Percentiles rank a stretch among this genome's conserved stretches.
Conservation (phyloP, 92 coral and sea anemone species). For the Palythoa grandis region DNA sequence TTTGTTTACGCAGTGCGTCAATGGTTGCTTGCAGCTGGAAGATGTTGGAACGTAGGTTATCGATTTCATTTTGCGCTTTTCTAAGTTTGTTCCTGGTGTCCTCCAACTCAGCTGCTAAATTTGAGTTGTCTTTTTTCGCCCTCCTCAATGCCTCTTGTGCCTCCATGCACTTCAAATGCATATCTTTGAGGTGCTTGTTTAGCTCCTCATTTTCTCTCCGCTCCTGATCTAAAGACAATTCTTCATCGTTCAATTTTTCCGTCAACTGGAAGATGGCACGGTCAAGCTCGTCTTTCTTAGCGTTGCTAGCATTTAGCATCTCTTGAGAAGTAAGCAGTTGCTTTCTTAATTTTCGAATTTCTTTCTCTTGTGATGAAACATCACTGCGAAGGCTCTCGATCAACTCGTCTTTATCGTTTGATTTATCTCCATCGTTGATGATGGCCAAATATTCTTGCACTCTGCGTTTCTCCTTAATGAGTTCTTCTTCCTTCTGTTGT, state of each 20-base stretch:
- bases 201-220: slow-evolving; percentile 66
- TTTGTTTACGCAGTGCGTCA: slow-evolving; percentile 71
- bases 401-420: slow-evolving; percentile 73
- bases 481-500: slow-evolving; percentile 70
- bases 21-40: slow-evolving; percentile 67
- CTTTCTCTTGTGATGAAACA: slow-evolving; percentile 71
- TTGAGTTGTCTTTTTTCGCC: slow-evolving; percentile 65
- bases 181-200: slow-evolving; percentile 70
- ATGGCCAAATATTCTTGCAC: slow-evolving; percentile 77
- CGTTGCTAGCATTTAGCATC: slow-evolving; percentile 55
- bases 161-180: slow-evolving; percentile 66
- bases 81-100: slow-evolving; percentile 64
- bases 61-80: slow-evolving; percentile 70
- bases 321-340: slow-evolving; percentile 63
- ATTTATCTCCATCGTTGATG: slow-evolving; percentile 72
- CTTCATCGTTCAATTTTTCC: slow-evolving; percentile 72
- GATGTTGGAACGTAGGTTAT: slow-evolving; percentile 48
- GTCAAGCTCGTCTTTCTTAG: slow-evolving; percentile 61
- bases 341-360: slow-evolving; percentile 69
- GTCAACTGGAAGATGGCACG: slow-evolving; percentile 63
- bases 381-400: slow-evolving; percentile 77
- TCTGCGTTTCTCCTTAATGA: slow-evolving; percentile 71
- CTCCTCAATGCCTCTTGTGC: slow-evolving; percentile 54
- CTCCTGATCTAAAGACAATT: slow-evolving; percentile 57
- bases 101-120: slow-evolving; percentile 60